Percentiles rank a stretch among this genome's conserved stretches.
Evolutionary conservation across 2,888 invertebrate species (phyloP).

Genomic region (Embidobia sp.): DNA sequence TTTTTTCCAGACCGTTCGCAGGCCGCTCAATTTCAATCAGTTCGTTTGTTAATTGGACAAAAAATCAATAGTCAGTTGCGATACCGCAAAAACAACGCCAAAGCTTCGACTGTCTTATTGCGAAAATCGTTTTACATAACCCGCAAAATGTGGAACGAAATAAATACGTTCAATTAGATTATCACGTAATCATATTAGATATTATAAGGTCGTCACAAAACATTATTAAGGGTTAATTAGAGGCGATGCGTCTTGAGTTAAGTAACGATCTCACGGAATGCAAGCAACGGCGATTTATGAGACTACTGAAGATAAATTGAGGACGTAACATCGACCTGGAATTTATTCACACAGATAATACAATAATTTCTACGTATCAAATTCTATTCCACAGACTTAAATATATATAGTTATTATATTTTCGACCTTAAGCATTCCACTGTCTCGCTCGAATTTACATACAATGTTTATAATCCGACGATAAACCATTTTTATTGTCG

Average conservation of each 20-base stretch:
- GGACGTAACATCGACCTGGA: conserved; percentile 54
- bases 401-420: background rate
- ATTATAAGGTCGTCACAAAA: conserved; percentile 46
- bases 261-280: conserved; percentile 56
- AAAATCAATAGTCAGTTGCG: no score
- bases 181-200: conserved; percentile 54
- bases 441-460: no score
- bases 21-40: background rate
- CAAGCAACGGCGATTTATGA: conserved; percentile 56
- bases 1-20: no score
- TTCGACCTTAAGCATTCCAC: background rate
- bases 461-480: no score
- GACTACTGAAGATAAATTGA: conserved; percentile 48
- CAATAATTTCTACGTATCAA: conserved; percentile 20
- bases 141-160: background rate
- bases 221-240: conserved; percentile 59
- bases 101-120: no score
- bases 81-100: no score
- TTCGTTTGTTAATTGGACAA: no score
- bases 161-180: conserved; percentile 37
- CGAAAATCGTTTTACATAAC: no score
- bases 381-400: background rate
- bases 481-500: no score
- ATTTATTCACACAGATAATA: conserved; percentile 45
- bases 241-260: conserved; percentile 48